phyloP scores from a whole-genome alignment of 2,888 invertebrate genomes.

The Drosophila conformis region DNA sequence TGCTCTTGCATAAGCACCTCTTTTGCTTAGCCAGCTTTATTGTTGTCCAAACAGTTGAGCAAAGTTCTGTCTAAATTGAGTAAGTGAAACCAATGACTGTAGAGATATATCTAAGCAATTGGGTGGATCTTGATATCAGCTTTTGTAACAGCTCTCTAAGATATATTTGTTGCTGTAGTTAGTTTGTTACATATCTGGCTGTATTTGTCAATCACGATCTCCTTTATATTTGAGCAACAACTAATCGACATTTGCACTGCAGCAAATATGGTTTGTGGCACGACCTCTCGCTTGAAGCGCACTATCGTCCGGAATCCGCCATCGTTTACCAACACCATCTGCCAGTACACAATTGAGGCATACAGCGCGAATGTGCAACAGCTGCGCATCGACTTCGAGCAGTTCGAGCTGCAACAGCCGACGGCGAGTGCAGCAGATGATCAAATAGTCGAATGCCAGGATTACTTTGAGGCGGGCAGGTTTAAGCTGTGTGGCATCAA shows the following conservation, averaged over 20 bases:
- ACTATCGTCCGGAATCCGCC: slow-evolving; percentile 81
- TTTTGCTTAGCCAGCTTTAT: not conserved
- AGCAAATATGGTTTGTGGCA: slow-evolving; percentile 82
- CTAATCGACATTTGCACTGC: not conserved
- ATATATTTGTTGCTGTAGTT: not conserved
- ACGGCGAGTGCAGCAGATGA: slow-evolving; percentile 38
- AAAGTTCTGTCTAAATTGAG: not conserved
- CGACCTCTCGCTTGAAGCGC: slow-evolving; percentile 79
- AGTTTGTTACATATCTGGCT: not conserved
- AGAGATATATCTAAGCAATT: not conserved
- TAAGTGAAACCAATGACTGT: not conserved
- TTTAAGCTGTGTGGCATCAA: slow-evolving; percentile 87
- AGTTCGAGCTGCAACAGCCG: slow-evolving; percentile 76
- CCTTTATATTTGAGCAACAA: not conserved
- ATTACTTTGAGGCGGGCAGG: slow-evolving; percentile 75
- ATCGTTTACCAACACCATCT: slow-evolving; percentile 51
- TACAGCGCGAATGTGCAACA: slow-evolving; percentile 82
- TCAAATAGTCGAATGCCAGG: slow-evolving; percentile 65
- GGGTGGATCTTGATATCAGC: not conserved
- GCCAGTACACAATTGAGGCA: slow-evolving; percentile 81
- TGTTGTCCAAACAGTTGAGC: not conserved
- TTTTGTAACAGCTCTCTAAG: not conserved
- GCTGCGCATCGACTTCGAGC: slow-evolving; percentile 82
- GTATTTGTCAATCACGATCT: not conserved
- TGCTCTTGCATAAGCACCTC: not conserved